These are phyloP conservation scores for Caradrina kadenii DNA, from an alignment of 2,888 invertebrate genomes.

Conservation along the genomic window DNA sequence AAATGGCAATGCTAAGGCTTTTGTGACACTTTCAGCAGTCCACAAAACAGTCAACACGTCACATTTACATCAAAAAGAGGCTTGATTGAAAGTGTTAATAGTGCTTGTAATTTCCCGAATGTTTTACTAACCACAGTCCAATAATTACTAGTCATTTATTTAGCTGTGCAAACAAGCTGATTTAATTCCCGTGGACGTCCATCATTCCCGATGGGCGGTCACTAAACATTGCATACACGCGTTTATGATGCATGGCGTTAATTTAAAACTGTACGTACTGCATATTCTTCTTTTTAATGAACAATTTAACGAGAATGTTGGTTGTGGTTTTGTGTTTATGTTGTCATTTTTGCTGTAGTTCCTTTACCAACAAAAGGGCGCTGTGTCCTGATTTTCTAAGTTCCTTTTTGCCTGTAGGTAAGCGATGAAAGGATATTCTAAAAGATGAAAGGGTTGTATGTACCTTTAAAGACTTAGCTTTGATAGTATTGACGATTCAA, in stretches of 20 bases:
- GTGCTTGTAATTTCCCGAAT: constrained; percentile 38
- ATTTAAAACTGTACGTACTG: constrained; percentile 23
- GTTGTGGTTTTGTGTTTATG: not conserved
- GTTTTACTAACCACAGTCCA: constrained; percentile 47
- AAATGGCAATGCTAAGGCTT: not conserved
- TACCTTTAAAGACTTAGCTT: not conserved
- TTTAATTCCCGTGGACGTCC: constrained; percentile 40
- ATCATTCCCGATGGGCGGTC: constrained; percentile 31
- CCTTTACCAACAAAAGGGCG: not conserved
- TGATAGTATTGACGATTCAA: not conserved
- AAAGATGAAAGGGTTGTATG: constrained; percentile 2
- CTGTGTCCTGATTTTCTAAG: not conserved
- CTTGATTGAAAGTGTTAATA: constrained; percentile 33
- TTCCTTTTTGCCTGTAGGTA: not conserved
- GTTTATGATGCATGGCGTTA: constrained; percentile 29
- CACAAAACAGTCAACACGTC: not conserved
- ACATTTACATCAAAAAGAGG: constrained; percentile 23
- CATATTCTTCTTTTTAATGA: constrained; percentile 7
- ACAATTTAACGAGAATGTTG: constrained; percentile 6
- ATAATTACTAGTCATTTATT: constrained; percentile 57
- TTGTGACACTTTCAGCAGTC: not conserved
- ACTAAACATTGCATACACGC: constrained; percentile 24
- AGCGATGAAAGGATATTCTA: constrained; percentile 1
- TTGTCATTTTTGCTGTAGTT: not conserved
- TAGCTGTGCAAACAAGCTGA: constrained; percentile 47